Base-by-base conservation (phyloP, 1,140 invertebrate genomes). In the Steinernema feltiae region DNA sequence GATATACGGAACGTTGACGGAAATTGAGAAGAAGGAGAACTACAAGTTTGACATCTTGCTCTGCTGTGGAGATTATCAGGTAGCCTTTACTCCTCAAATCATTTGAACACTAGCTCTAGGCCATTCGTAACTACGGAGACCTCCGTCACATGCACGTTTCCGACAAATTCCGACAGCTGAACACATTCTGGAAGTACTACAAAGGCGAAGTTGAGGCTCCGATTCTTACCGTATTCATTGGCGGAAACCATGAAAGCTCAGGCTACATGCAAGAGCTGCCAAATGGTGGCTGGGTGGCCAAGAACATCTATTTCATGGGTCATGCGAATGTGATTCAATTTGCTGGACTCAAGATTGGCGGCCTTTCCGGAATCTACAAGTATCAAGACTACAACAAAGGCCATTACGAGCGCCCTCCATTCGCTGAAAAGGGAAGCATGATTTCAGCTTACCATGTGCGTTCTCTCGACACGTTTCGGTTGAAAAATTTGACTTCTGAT, bases 241-340 rank as follows among this genome's bases (percentile, higher is more conserved):
- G 96, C 69, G 97, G 97, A 1, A 99, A 99, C 88, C 97, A 99
- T 86, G 97, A 99, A 90, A 95, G 96, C 12, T 96, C 94, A 0
- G 97, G 97, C 88, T 94, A 95, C 88, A 89, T 98, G 29, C 94
- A 96, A 88, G 95, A 98, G 87, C 87, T 99, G 35, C 91, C 94
- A 0, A 98, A 96, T 88, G 95, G 97, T 63, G 97, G 97, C 32
- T 99, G 96, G 96, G 94, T 97, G 0, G 95, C 95, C 17, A 93
- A 93, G 15, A 98, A 98, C 85, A 98, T 99, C 81, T 99, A 94
- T 88, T 99, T 97, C 85, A 86, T 98, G 85, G 95, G 88, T 87
- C 93, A 95, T 89, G 93, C 94, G 29, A 90, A 92, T 73, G 92
- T 98, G 18, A 87, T 98, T 0, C 91, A 91, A 76, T 90, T 95